Evolutionary conservation across 2,797 vertebrate genomes (phyloP), one percentile per base, ranked within the genome.

Genomic region (Gambusia yucatana): DNA sequence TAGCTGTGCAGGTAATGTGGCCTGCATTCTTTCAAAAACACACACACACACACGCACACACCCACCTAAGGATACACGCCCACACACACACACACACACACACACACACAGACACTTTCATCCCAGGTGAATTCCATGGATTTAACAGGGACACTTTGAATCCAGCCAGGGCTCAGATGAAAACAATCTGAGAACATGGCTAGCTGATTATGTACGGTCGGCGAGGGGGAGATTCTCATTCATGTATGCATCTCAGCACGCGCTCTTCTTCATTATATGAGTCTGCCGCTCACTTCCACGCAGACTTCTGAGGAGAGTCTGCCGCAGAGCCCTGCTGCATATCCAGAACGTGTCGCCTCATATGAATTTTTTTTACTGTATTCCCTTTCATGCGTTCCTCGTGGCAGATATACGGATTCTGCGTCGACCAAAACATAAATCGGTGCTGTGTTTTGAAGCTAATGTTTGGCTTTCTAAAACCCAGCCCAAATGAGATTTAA

Each of bases 111-210:
- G 17, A 14, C 52, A 39, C 72, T 48, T 81, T 79, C 17, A 30
- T 93, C 93, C 91, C 91, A 90, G 94, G 93, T 93, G 94, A 93
- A 94, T 95, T 94, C 84, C 89, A 88, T 47, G 90, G 92, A 87
- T 96, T 93, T 93, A 91, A 92, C 91, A 90, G 85, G 79, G 89
- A 86, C 65, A 80, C 91, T 96, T 96, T 95, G 95, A 96, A 95
- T 95, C 94, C 93, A 86, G 87, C 48, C 13, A 81, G 77, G 86
- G 84, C 91, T 94, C 81, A 77, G 83, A 86, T 76, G 93, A 94
- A 94, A 93, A 95, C 94, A 95, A 95, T 95, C 94, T 93, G 79
- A 84, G 91, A 88, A 94, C 94, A 94, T 91, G 90, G 89, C 92
- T 81, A 85, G 86, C 86, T 94, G 94, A 96, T 95, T 95, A 94